Evolutionary conservation across 2,797 vertebrate species (phyloP).

Genomic region (Phataginus tetradactyla): DNA sequence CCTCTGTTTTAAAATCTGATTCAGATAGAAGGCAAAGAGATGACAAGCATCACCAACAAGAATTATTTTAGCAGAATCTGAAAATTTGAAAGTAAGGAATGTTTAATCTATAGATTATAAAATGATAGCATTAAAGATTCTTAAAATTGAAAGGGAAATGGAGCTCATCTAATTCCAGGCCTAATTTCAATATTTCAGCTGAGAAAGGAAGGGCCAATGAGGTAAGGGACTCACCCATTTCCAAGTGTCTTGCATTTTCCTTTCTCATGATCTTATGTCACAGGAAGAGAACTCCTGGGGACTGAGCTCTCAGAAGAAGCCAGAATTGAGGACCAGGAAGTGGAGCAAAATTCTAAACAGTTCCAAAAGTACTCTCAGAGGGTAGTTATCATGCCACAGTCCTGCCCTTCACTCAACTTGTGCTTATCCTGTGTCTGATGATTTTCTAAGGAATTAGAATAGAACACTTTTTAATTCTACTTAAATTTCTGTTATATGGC

Average conservation of each 20-base stretch:
- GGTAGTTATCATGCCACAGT: fast-evolving
- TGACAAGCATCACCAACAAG: not conserved
- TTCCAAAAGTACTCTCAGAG: too few species aligned
- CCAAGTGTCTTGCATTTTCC: not conserved
- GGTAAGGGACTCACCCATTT: not conserved
- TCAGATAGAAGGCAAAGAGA: not conserved
- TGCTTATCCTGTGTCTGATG: not conserved
- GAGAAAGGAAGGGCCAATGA: not conserved
- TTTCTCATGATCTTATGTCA: not conserved
- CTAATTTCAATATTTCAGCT: not conserved
- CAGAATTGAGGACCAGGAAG: not conserved
- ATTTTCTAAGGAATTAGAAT: not conserved
- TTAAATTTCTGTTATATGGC: not conserved
- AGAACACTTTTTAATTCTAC: not conserved
- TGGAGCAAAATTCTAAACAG: not conserved
- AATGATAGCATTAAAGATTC: not conserved
- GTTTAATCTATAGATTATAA: not conserved
- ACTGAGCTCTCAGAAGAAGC: not conserved
- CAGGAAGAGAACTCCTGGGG: fast-evolving
- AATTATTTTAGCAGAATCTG: not conserved
- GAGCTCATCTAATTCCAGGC: not conserved
- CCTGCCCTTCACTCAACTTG: not conserved
- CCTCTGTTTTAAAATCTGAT: conserved; percentile 12
- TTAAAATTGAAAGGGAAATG: not conserved
- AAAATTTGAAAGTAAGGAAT: not conserved